Evolutionary conservation across 2,888 invertebrate genomes (phyloP), one percentile per base, ranked within the genome.

Genomic region (Sussaba pulchella): DNA sequence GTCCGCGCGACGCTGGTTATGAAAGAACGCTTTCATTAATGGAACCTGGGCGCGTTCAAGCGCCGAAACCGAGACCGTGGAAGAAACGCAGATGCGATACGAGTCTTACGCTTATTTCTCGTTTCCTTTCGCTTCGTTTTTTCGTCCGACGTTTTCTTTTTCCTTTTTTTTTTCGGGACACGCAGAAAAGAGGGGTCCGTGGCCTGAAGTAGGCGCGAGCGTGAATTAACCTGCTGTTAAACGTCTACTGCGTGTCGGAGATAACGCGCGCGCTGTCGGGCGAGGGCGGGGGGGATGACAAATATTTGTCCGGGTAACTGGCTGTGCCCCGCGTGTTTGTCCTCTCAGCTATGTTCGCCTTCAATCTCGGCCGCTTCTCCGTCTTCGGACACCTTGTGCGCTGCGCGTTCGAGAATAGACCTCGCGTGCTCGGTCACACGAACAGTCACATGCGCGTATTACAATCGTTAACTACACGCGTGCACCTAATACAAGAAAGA

Each of bases 231-330:
- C 84, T 83, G 83, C 81, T 82, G 82, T 76, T 87, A 83, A 86
- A 81, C 85, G 86, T 84, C 82, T 83, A 82, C 84, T 86, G 86
- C 83, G 85, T 87, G 86, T 84, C 84, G 80, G 82, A 89, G 90
- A 90, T 90, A 90, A 88, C 86, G 85, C 84, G 63, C 24, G 72
- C 66, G 61, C 82, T 85, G 83, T 50, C 50, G 39, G 31, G 14
- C 39, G 71, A 61, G 78, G 69, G 78, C 64, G 74, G 64, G 50
- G 70, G 66, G 85, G 85, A 84, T 84, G 84, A 85, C 90, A 90
- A 90, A 90, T 90, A 90, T 90, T 90, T 90, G 90, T 86, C 85
- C 88, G 85, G 86, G 86, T 89, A 89, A 89, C 89, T 89, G 86
- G 88, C 88, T 87, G 78, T 76, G 72, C 41, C 31, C 73, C 47